Conservation (phyloP, 1,140 invertebrate species). For the Tribolium madens region DNA sequence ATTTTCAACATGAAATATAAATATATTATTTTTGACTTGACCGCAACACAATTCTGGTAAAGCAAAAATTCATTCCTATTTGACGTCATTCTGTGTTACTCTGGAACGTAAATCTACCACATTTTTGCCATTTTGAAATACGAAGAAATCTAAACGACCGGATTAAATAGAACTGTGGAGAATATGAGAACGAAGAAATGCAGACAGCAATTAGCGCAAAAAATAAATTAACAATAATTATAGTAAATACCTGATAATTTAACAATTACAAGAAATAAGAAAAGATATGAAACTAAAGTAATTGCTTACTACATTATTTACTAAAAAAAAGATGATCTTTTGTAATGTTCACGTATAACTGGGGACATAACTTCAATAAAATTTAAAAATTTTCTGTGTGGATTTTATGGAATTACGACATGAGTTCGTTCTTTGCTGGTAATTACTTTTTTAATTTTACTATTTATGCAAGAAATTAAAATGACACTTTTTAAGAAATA, state of each 20-base stretch:
- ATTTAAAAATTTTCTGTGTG: too few species aligned
- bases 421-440: too few species aligned
- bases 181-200: neutral
- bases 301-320: neutral
- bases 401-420: too few species aligned
- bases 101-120: slow-evolving; percentile 10
- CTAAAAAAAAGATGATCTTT: neutral
- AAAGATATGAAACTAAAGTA: neutral
- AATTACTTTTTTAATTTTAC: too few species aligned
- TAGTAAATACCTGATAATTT: slow-evolving; percentile 1
- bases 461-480: too few species aligned
- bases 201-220: neutral
- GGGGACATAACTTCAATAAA: too few species aligned
- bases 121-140: neutral
- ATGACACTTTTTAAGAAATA: too few species aligned
- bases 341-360: too few species aligned
- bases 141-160: neutral
- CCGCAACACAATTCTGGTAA: neutral
- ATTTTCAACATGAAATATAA: too few species aligned
- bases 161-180: neutral
- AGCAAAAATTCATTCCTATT: neutral
- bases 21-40: too few species aligned
- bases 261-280: slow-evolving; percentile 1
- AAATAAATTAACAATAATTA: slow-evolving; percentile 10
- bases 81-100: neutral